Base-by-base conservation (phyloP, 2,888 invertebrate genomes). In the Anoncus sp. region DNA sequence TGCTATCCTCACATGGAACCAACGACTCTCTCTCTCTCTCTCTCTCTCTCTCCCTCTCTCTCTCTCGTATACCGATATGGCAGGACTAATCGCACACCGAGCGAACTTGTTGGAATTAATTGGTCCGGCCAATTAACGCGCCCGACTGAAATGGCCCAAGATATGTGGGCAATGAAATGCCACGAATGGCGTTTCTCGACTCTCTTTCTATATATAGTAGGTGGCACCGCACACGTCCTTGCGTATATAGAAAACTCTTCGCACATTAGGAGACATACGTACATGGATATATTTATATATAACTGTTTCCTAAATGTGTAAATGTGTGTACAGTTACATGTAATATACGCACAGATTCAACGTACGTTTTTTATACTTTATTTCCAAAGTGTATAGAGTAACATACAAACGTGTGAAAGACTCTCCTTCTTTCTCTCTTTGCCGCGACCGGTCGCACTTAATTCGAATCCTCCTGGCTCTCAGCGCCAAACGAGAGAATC, bases 101-200 rank as follows among this genome's bases (percentile, higher is more conserved):
- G 86, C 86, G 86, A 89, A 87, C 90, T 90, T 89, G 90, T 90
- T 87, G 89, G 89, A 90, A 90, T 90, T 90, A 90, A 90, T 90
- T 90, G 90, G 88, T 89, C 86, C 86, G 86, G 87, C 90, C 90
- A 90, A 90, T 90, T 90, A 90, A 90, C 90, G 90, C 89, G 86
- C 87, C 86, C 84, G 85, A 83, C 84, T 86, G 85, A 85, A 87
- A 85, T 85, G 84, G 85, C 81, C 82, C 77, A 82, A 85, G 82
- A 85, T 83, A 85, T 79, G 78, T 66, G 79, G 66, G 85, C 84
- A 84, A 86, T 84, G 85, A 86, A 84, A 81, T 82, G 83, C 82
- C 82, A 80, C 82, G 80, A 85, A 83, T 81, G 82, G 82, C 74
- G 66, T 80, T 77, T 49, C 65, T 59, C 49, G 65, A 31, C 43